A percentile compares a stretch with the other conserved stretches of the same genome.
Conservation (phyloP, 2,797 vertebrate genomes). For the Sebastes trivittatus region DNA sequence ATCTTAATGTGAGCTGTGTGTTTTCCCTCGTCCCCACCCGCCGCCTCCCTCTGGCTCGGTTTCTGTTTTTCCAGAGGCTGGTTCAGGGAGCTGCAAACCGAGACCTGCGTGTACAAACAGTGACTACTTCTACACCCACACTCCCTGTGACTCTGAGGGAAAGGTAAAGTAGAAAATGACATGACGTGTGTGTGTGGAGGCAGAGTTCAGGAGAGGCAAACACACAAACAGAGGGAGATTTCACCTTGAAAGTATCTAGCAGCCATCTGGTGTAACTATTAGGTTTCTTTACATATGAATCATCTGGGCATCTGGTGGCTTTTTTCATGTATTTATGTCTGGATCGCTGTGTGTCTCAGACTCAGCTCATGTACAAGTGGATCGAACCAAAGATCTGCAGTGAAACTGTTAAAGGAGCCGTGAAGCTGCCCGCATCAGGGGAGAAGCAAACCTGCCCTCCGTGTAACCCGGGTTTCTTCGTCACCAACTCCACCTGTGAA, state of each 20-base stretch:
- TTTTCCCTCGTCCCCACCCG: slow-evolving; percentile 27
- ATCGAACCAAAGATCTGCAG: slow-evolving; percentile 93
- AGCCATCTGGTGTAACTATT: slow-evolving; percentile 38
- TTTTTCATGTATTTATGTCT: slow-evolving; percentile 25
- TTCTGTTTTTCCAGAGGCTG: slow-evolving; percentile 79
- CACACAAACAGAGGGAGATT: not conserved
- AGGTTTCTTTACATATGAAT: slow-evolving; percentile 44
- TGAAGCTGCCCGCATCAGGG: slow-evolving; percentile 87
- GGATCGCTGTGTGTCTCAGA: slow-evolving; percentile 77
- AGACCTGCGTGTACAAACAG: slow-evolving; percentile 88
- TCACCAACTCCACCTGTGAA: slow-evolving; percentile 85
- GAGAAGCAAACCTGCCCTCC: slow-evolving; percentile 87
- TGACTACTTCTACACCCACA: slow-evolving; percentile 97
- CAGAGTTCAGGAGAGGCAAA: not conserved
- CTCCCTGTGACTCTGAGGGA: slow-evolving; percentile 86
- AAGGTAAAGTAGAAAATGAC: slow-evolving; percentile 80
- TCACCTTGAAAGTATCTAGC: not conserved
- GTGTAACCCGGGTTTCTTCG: slow-evolving; percentile 95
- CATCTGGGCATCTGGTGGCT: not conserved
- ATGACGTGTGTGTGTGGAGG: not conserved
- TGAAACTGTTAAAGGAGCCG: slow-evolving; percentile 80
- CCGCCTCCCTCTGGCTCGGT: slow-evolving; percentile 13
- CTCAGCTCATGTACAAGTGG: slow-evolving; percentile 97
- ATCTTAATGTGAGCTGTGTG: slow-evolving; percentile 65
- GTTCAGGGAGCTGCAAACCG: slow-evolving; percentile 86